phyloP scores from a whole-genome alignment of 2,888 invertebrate genomes.

The Orthonevra nobilis region DNA sequence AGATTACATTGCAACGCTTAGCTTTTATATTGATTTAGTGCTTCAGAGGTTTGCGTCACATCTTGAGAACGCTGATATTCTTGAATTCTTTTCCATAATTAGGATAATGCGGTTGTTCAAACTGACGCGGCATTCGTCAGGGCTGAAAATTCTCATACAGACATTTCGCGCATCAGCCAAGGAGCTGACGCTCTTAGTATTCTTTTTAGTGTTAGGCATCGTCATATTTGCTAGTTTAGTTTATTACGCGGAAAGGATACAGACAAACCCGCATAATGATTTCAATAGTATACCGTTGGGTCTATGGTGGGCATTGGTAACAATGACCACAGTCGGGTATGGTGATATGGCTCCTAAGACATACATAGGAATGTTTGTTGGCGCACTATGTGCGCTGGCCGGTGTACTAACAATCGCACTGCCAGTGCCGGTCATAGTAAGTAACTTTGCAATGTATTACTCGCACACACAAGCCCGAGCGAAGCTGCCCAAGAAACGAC shows the following conservation, averaged over 20 bases:
- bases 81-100: conserved; percentile 98
- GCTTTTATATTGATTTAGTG: conserved; percentile 97
- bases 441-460: conserved; percentile 99
- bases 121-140: conserved; percentile 97
- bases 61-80: conserved; percentile 95
- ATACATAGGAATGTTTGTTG: conserved; percentile 99
- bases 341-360: conserved; percentile 99
- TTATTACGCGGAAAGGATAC: conserved; percentile 98
- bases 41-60: conserved; percentile 94
- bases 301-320: conserved; percentile 99
- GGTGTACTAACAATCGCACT: conserved; percentile 99
- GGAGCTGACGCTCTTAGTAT: conserved; percentile 96
- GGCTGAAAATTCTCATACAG: conserved; percentile 98
- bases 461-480: conserved; percentile 98
- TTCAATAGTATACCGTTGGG: conserved; percentile 99
- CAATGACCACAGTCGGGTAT: conserved; percentile 99
- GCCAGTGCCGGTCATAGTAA: conserved; percentile 99
- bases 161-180: conserved; percentile 98
- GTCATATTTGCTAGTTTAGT: conserved; percentile 99
- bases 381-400: conserved; percentile 97
- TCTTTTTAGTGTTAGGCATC: conserved; percentile 98
- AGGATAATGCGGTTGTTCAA: conserved; percentile 98
- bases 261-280: conserved; percentile 96
- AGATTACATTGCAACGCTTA: conserved; percentile 98
- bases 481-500: conserved; percentile 98